Percentiles rank a stretch among this genome's conserved stretches.
phyloP scores from a whole-genome alignment of 2,113 vertebrate genomes.

The Saguinus imperator region DNA sequence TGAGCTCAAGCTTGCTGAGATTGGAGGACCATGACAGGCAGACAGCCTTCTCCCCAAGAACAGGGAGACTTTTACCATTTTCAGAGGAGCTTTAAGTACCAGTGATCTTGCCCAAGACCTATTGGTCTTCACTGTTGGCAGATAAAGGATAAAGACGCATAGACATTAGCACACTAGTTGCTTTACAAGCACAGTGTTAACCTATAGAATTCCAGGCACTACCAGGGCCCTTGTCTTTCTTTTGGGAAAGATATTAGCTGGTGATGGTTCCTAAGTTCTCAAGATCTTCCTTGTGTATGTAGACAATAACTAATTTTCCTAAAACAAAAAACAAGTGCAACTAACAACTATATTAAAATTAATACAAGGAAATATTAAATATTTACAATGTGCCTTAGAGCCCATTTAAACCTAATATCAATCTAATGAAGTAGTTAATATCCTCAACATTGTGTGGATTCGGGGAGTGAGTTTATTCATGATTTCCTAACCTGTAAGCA shows the following conservation, averaged over 20 bases:
- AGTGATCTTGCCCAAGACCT: constrained; percentile 24
- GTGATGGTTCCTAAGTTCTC: not conserved
- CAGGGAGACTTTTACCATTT: not conserved
- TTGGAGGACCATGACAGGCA: not conserved
- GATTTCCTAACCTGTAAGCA: not conserved
- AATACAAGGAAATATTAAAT: not conserved
- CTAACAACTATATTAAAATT: not conserved
- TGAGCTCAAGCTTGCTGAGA: not conserved
- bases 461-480: not conserved
- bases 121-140: constrained; percentile 29
- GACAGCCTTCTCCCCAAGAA: not conserved
- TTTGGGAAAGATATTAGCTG: not conserved
- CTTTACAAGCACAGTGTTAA: not conserved
- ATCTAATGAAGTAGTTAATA: not conserved
- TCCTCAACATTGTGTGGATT: not conserved
- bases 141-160: not conserved
- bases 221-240: not conserved
- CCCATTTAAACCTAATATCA: not conserved
- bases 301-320: not conserved
- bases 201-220: not conserved
- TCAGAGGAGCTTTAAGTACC: constrained; percentile 14
- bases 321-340: not conserved
- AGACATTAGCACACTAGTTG: not conserved
- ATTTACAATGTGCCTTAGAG: not conserved
- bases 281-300: not conserved